Percentiles rank a stretch among this genome's conserved stretches.
phyloP scores from a whole-genome alignment of 2,113 vertebrate genomes.

The Myrmophylax atrothorax region DNA sequence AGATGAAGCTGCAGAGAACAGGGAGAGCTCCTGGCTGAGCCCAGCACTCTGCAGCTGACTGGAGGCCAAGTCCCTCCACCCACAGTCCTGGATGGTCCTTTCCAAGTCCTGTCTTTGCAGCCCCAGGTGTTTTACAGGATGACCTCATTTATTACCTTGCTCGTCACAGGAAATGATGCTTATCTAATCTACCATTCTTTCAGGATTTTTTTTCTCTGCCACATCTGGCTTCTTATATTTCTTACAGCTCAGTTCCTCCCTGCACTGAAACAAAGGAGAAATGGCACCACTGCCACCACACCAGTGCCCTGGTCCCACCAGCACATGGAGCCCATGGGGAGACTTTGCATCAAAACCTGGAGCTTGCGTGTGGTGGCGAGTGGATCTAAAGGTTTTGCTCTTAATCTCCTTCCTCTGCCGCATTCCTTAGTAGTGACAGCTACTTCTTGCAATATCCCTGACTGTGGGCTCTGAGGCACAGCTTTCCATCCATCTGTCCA shows the following conservation, averaged over 20 bases:
- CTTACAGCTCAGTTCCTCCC: background rate
- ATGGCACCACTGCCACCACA: accelerated
- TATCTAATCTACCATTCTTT: slow-evolving; percentile 49
- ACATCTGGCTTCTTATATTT: background rate
- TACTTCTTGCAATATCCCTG: background rate
- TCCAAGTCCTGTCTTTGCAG: background rate
- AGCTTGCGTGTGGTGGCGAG: background rate
- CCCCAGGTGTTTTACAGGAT: slow-evolving; percentile 39
- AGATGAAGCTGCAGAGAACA: background rate
- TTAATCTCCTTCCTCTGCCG: slow-evolving; percentile 21
- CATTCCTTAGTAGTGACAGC: slow-evolving; percentile 39
- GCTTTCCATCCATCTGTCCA: slow-evolving; percentile 34
- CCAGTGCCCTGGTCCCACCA: background rate
- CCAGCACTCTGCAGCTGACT: background rate
- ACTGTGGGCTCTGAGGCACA: slow-evolving; percentile 14
- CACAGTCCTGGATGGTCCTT: background rate
- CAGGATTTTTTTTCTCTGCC: background rate
- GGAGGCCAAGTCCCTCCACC: background rate
- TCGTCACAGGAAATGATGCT: slow-evolving; percentile 56
- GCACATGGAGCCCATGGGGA: accelerated
- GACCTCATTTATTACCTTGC: slow-evolving; percentile 57
- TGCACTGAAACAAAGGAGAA: background rate
- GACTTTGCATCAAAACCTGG: background rate
- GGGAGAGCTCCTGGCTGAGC: background rate
- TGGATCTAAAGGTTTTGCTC: background rate